These are phyloP conservation scores for Mionectes olivaceus DNA, from an alignment of 2,797 vertebrate genomes.

Conservation along the genomic window DNA sequence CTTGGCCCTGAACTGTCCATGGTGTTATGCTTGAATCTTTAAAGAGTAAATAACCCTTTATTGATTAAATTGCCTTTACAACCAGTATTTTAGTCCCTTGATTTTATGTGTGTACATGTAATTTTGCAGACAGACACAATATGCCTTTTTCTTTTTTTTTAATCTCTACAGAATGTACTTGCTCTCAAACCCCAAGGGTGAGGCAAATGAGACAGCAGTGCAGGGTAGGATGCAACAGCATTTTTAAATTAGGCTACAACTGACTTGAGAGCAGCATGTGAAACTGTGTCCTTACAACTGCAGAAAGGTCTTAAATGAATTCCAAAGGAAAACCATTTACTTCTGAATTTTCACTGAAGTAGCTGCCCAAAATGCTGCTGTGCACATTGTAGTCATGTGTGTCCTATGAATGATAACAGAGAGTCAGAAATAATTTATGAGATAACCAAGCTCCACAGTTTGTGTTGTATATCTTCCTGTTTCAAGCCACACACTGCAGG, in stretches of 20 bases:
- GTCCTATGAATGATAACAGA: background rate
- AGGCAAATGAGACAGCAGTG: background rate
- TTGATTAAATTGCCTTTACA: background rate
- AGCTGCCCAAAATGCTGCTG: background rate
- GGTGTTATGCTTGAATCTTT: background rate
- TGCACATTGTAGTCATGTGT: background rate
- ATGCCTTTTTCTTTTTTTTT: background rate
- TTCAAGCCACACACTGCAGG: background rate
- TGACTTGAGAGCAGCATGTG: background rate
- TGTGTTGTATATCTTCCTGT: background rate
- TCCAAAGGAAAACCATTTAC: background rate
- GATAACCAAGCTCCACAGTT: background rate
- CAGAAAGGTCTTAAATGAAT: background rate
- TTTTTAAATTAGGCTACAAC: background rate
- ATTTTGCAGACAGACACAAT: background rate
- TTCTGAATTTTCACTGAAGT: background rate
- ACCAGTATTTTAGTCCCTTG: background rate
- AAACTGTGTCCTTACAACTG: background rate
- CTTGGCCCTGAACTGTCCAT: background rate
- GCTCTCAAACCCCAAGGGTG: background rate
- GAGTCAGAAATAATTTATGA: background rate
- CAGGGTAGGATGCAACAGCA: background rate
- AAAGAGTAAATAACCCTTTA: background rate
- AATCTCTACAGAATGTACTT: background rate
- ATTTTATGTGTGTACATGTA: background rate